Evolutionary conservation across 2,888 invertebrate species (phyloP).

Genomic region (Hipparchia sbordonii): DNA sequence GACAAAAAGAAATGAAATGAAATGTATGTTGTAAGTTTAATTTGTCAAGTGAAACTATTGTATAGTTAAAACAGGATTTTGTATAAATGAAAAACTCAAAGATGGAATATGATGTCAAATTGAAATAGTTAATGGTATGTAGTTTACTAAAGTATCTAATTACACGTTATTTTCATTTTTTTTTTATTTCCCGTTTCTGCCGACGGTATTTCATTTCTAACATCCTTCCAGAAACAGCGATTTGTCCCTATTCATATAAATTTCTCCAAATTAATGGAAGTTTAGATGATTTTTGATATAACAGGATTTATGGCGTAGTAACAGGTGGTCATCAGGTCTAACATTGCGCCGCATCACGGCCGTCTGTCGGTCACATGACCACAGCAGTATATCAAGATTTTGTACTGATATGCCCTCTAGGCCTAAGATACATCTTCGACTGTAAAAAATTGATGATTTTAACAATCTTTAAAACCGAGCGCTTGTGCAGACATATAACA

Average conservation of each 20-base stretch:
- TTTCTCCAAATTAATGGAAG: conserved; percentile 74
- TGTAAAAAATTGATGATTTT: no score
- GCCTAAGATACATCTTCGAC: no score
- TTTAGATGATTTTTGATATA: conserved; percentile 70
- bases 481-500: no score
- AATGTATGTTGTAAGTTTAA: no score
- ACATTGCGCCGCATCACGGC: conserved; percentile 55
- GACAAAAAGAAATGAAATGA: no score
- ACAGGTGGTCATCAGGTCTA: conserved; percentile 72
- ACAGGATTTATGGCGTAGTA: conserved; percentile 63
- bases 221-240: conserved; percentile 53
- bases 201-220: conserved; percentile 46
- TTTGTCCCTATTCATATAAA: conserved; percentile 72
- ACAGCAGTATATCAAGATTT: conserved; percentile 34
- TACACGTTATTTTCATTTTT: background rate
- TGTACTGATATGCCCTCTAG: background rate
- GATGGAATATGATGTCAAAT: no score
- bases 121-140: no score
- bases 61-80: no score
- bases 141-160: no score
- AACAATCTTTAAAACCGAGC: no score
- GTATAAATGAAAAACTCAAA: no score
- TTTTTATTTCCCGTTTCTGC: conserved; percentile 44
- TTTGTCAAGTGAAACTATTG: no score
- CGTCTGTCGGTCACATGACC: conserved; percentile 47